Base-by-base conservation (phyloP, 2,888 invertebrate genomes). In the Megaustenia siamemsis region DNA sequence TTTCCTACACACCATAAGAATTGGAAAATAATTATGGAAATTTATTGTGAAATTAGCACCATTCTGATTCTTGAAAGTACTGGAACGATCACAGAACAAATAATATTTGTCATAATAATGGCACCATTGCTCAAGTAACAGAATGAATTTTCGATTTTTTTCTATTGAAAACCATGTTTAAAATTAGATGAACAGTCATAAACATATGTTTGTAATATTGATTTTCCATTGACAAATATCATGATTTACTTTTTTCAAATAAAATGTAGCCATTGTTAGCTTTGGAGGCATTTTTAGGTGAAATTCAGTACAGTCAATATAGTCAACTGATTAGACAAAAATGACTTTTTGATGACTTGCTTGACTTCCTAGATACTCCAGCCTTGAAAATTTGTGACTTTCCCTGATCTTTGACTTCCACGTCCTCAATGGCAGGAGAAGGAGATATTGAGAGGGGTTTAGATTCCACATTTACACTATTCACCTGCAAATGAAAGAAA, bases 291-390 rank as follows among this genome's bases (percentile, higher is more conserved):
- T 24, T 40, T 24, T 35, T 38, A 68, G 5, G 38, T 40, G 69
- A 10, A 69, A 63, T 8, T 6, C 24, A 40, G 38, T 49, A 18
- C 15, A 49, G 73, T 32, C 79, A n/a, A n/a, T 66, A 5, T 45
- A 53, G 78, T 84, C 84, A 84, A 78, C 84, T 84, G 24, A 84
- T 2, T 28, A n/a, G 21, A 68, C 84, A 84, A 73, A 84, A 84
- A 63, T 84, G 76, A 49, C 85, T 82, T 77, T 85, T 81, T 10
- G 77, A 81, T 43, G 85, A 76, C 43, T 85, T 85, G 77, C 43
- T 66, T 76, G 76, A 82, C 38, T 77, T 85, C 18, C 82, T 86
- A 75, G 63, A 73, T 63, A 76, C 68, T n/a, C 85, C 53, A 45
- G 76, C 28, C 66, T 81, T 80, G 73, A 71, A 53, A 66, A n/a